phyloP scores from a whole-genome alignment of 1,140 invertebrate genomes.

The Drosophila mauritiana region DNA sequence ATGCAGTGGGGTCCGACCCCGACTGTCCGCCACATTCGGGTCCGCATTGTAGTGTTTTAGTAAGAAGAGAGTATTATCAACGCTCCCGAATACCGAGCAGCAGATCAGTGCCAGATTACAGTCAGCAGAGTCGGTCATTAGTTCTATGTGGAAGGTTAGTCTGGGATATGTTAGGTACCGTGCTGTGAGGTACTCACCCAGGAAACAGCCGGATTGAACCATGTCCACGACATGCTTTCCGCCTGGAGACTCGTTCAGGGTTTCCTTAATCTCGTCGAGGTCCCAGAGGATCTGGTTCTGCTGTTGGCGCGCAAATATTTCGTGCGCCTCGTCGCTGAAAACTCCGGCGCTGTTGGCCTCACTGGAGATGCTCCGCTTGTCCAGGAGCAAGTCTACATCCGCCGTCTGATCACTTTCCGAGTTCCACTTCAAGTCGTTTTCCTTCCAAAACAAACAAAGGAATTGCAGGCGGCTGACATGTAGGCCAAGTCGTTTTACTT shows the following conservation, averaged over 20 bases:
- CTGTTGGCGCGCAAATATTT: constrained; percentile 69
- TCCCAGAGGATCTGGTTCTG: constrained; percentile 85
- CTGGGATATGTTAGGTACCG: not conserved
- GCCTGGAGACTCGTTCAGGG: constrained; percentile 84
- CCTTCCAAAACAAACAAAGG: constrained; percentile 57
- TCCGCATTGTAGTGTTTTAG: constrained; percentile 66
- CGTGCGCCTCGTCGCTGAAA: constrained; percentile 79
- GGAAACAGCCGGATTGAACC: constrained; percentile 84
- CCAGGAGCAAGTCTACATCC: constrained; percentile 68
- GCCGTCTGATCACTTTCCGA: constrained; percentile 70
- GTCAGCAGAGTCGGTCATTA: constrained; percentile 63
- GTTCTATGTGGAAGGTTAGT: constrained; percentile 31
- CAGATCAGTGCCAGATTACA: constrained; percentile 75
- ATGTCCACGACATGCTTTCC: constrained; percentile 85
- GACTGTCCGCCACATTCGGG: constrained; percentile 67
- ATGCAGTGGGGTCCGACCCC: constrained; percentile 89
- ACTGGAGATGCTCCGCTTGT: constrained; percentile 85
- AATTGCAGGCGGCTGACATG: constrained; percentile 5
- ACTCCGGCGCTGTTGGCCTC: constrained; percentile 84
- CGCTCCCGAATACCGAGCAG: constrained; percentile 59
- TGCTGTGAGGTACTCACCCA: constrained; percentile 44
- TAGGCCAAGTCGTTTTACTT: constrained; percentile 37
- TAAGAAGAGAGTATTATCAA: constrained; percentile 67
- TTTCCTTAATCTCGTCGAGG: constrained; percentile 79
- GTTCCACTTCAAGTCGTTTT: constrained; percentile 83